Evolutionary conservation across 2,113 vertebrate species (phyloP).

Genomic region (Pristiophorus japonicus): DNA sequence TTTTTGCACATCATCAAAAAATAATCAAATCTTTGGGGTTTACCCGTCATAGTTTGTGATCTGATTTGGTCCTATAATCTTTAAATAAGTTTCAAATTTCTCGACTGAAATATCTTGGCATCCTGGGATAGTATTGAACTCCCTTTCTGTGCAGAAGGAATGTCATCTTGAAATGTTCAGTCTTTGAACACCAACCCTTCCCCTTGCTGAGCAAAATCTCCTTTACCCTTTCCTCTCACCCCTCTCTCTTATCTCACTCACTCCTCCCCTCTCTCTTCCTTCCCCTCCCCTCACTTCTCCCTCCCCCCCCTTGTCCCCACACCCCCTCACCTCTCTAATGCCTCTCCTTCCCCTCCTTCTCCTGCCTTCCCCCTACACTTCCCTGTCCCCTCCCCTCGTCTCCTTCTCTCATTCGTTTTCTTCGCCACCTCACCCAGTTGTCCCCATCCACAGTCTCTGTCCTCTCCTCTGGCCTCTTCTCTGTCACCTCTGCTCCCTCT

Average conservation of each 20-base stretch:
- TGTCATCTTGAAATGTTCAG: background rate
- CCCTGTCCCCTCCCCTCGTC: no score
- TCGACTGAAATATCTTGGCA: background rate
- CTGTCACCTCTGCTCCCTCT: no score
- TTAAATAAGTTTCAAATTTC: constrained; percentile 23
- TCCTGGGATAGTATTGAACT: background rate
- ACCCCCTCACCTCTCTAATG: no score
- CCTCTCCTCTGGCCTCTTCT: no score
- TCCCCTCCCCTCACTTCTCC: no score
- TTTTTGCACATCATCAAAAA: background rate
- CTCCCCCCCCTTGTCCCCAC: no score
- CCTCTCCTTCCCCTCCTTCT: no score
- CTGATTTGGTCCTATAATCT: background rate
- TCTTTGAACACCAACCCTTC: background rate
- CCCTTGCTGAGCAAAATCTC: background rate
- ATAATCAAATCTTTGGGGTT: background rate
- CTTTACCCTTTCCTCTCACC: background rate
- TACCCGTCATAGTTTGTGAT: background rate
- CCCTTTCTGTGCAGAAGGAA: background rate
- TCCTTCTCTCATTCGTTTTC: no score
- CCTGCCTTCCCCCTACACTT: no score
- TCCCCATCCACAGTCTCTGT: no score
- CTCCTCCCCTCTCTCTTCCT: background rate
- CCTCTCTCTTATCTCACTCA: background rate
- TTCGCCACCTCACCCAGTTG: no score